Percentiles rank a stretch among this genome's conserved stretches.
Evolutionary conservation across 2,888 invertebrate species (phyloP).

Genomic region (Nomada flava): DNA sequence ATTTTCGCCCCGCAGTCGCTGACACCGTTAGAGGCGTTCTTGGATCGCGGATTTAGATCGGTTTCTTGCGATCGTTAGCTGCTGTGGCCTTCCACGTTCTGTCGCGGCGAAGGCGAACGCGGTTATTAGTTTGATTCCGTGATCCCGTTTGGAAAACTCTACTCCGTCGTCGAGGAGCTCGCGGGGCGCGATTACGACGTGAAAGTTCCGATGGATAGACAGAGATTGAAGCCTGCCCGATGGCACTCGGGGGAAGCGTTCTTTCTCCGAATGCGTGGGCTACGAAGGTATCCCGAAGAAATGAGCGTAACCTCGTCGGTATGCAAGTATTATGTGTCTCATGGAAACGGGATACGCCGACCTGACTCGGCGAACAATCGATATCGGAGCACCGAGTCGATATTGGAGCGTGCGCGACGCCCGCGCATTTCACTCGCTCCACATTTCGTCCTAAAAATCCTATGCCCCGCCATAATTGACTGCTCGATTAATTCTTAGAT

Average conservation of each 20-base stretch:
- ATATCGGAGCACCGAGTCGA: conserved; percentile 72
- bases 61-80: conserved; percentile 45
- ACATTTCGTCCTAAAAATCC: conserved; percentile 35
- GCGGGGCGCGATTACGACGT: no score
- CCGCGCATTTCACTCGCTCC: conserved; percentile 12
- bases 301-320: conserved; percentile 75
- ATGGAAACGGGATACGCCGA: conserved; percentile 82
- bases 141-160: conserved; percentile 17
- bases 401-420: conserved; percentile 62
- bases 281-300: conserved; percentile 54
- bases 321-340: conserved; percentile 82
- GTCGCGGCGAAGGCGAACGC: conserved; percentile 32
- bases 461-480: conserved; percentile 48
- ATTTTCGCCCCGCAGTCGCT: conserved; percentile 52
- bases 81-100: conserved; percentile 6
- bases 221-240: background rate
- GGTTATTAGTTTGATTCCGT: conserved; percentile 45
- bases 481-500: no score
- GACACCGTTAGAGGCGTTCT: conserved; percentile 51
- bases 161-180: background rate
- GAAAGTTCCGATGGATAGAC: no score
- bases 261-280: conserved; percentile 41
- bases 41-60: conserved; percentile 44
- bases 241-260: conserved; percentile 7
- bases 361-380: conserved; percentile 80